Percentiles rank a stretch among this genome's conserved stretches.
phyloP scores from a whole-genome alignment of 2,888 invertebrate species.

The Neoaliturus tenellus region DNA sequence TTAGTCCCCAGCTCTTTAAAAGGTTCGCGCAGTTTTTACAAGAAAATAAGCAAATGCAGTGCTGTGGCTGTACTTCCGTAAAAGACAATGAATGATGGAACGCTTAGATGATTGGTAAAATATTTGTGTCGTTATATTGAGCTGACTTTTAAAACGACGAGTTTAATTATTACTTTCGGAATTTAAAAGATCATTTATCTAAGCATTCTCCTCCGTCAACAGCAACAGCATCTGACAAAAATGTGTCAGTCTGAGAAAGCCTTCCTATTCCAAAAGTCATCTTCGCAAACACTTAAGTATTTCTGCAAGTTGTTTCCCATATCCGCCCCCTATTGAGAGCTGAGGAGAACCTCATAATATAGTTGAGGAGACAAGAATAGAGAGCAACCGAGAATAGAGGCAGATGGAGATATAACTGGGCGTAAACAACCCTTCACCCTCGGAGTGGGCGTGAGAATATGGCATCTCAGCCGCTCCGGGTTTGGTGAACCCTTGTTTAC shows the following conservation, averaged over 20 bases:
- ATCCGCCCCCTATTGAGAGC: not conserved
- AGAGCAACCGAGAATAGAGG: not conserved
- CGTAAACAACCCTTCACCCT: not conserved
- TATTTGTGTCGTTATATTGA: too few relatives aligned
- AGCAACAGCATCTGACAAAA: not conserved
- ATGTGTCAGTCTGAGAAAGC: not conserved
- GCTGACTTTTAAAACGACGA: not conserved
- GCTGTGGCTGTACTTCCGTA: too few relatives aligned
- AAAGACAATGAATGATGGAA: too few relatives aligned
- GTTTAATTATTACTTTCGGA: not conserved
- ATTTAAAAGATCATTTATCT: slow-evolving; percentile 12
- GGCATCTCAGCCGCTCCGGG: too few relatives aligned
- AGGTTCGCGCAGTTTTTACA: too few relatives aligned
- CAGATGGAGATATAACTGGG: not conserved
- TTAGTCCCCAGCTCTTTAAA: too few relatives aligned
- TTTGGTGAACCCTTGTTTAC: too few relatives aligned
- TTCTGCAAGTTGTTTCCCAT: not conserved
- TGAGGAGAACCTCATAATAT: not conserved
- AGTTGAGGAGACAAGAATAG: not conserved
- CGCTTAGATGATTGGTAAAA: too few relatives aligned
- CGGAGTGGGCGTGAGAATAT: not conserved
- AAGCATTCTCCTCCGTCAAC: not conserved
- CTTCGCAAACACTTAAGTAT: not conserved
- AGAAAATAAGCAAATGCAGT: too few relatives aligned
- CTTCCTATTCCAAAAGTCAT: not conserved